Evolutionary conservation across 2,113 vertebrate genomes (phyloP).

Genomic region (Laticauda colubrina): DNA sequence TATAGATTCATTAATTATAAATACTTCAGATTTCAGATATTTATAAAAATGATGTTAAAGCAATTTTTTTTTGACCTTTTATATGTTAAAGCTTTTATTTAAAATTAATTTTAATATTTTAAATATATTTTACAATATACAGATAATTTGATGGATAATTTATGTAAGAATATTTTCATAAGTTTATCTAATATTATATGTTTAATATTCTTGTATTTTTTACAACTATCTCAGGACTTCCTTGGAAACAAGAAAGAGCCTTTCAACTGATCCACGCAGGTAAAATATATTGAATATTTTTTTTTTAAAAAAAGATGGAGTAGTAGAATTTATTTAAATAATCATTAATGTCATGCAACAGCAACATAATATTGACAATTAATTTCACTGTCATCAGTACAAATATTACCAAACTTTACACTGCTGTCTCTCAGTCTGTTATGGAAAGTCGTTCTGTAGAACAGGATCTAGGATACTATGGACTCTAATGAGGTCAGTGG

Average conservation of each 20-base stretch:
- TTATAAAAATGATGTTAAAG: background rate
- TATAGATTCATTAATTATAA: background rate
- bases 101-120: background rate
- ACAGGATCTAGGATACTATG: background rate
- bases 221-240: slow-evolving; percentile 69
- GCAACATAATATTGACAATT: background rate
- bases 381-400: background rate
- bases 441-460: background rate
- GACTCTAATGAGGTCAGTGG: background rate
- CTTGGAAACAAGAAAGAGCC: slow-evolving; percentile 72
- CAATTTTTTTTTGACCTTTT: background rate
- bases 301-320: background rate
- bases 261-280: slow-evolving; percentile 70
- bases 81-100: background rate
- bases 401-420: background rate
- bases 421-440: background rate
- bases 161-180: background rate
- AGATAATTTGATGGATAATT: background rate
- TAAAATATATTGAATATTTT: slow-evolving; percentile 19
- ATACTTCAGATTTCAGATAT: background rate
- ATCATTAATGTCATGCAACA: background rate
- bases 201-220: slow-evolving; percentile 55
- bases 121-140: background rate
- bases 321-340: background rate
- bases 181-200: background rate